Base-by-base conservation (phyloP, 2,113 vertebrate species). In the Trogon surrucura region DNA sequence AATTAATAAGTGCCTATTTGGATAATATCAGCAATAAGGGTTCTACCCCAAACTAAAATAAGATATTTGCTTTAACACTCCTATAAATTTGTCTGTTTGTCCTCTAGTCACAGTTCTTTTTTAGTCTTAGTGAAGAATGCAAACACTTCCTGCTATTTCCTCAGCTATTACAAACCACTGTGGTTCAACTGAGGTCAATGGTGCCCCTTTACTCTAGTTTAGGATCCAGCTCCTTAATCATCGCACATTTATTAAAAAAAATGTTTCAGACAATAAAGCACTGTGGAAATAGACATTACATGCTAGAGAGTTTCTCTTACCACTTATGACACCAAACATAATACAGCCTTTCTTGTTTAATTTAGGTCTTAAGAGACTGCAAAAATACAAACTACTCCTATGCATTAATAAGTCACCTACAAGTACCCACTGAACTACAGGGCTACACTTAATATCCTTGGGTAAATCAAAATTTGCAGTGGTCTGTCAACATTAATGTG, bases 381-480 rank as follows among this genome's bases (percentile, higher is more conserved):
- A 16, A 61, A 96, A 96, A 96, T 88, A 96, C 85, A 96, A 89
- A 90, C 50, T 47, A 80, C 7, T 88, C 80, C 56, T 82, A 75
- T 0, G 3, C 66, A 38, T 88, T 88, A 96, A 80, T 95, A 94
- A 97, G 87, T 96, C 72, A 81, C 56, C 32, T 10, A 5, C 3
- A 29, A 87, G 75, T 82, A 95, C 41, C 30, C 77, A 87, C 83
- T 71, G 86, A 86, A 91, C 88, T 88, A 80, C 30, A 71, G 16
- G 57, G 57, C 77, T 97, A 87, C 71, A 50, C 51, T 70, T 96
- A 71, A 93, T 36, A n/a, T 74, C 64, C 74, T 69, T 57, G 92
- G 85, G 95, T 98, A 98, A 98, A 98, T 95, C 93, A 94, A 44
- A 67, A 62, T 75, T 97, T 97, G 95, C 95, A 97, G 86, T 36